Evolutionary conservation across 2,113 vertebrate species (phyloP).

Genomic region (Psittacula cyanocephala): DNA sequence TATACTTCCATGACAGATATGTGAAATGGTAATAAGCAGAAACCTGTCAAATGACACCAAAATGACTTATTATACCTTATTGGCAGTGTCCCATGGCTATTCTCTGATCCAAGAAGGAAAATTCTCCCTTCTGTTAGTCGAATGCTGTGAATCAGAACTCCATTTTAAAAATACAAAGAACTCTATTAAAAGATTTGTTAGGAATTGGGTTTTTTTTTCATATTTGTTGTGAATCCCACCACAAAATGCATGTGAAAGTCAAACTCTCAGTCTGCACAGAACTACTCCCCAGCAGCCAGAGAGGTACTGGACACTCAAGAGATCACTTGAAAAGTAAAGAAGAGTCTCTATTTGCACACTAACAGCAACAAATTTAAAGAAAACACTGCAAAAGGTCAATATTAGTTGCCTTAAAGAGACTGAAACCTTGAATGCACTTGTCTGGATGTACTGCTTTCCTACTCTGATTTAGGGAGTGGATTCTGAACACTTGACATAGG

Average conservation of each 20-base stretch:
- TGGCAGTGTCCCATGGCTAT: not conserved
- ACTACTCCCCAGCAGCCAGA: not conserved
- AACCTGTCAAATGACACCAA: not conserved
- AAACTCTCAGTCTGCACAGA: not conserved
- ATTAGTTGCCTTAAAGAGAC: not conserved
- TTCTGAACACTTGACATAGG: not conserved
- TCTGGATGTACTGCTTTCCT: not conserved
- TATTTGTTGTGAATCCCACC: not conserved
- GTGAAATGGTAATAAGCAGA: not conserved
- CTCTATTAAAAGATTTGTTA: not conserved
- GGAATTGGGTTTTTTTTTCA: not conserved
- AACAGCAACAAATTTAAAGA: not conserved
- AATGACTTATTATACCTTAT: not conserved
- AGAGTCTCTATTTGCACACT: not conserved
- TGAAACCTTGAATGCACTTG: not conserved
- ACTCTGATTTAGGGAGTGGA: not conserved
- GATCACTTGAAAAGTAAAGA: not conserved
- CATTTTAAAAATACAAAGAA: not conserved
- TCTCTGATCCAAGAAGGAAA: not conserved
- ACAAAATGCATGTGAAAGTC: not conserved
- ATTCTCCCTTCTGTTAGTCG: not conserved
- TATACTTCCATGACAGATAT: not conserved
- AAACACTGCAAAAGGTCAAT: not conserved
- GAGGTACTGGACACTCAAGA: no score
- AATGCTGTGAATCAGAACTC: not conserved